Base-by-base conservation (phyloP, 2,888 invertebrate genomes). In the Nudaria mundana region DNA sequence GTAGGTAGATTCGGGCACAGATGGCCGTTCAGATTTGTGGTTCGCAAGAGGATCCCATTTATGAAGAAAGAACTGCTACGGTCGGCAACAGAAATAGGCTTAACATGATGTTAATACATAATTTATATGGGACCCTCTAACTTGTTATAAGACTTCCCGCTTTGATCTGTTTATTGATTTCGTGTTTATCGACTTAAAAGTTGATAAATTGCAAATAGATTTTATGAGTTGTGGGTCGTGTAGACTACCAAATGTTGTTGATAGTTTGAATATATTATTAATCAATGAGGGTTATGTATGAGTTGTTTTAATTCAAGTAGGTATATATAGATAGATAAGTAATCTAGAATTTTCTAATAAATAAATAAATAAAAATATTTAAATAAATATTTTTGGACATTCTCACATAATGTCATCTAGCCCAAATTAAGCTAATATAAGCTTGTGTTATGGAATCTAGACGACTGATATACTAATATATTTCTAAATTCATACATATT, bases 41-140 rank as follows among this genome's bases (percentile, higher is more conserved):
- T 60, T 68, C 56, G 52, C 69, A 73, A 74, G 73, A 61, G 78
- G 81, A 86, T 84, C 80, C 84, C 77, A 84, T 85, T 82, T 79
- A 71, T 66, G 64, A 59, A 69, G 63, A 67, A 69, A 72, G 71
- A 73, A 74, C 63, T 54, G 62, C 71, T 71, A 65, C 54, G 67
- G 71, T 68, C 69, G 62, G 55, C 64, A 61, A 63, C 63, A 66
- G 66, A 67, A 71, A 79, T 66, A 71, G 68, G 71, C 75, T 81
- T 76, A 73, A 60, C 52, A 63, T 58, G 55, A 66, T 57, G 51
- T 52, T 66, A 62, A 52, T 52, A 57, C 35, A 55, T 55, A 56
- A 54, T 59, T 51, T 44, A 53, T 48, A 46, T 41, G 44, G 46
- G 30, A 40, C 40, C 40, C 12, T 18, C 22, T 10, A 26, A 39